Conservation (phyloP, 2,888 invertebrate species). For the Drosophila koepferae region DNA sequence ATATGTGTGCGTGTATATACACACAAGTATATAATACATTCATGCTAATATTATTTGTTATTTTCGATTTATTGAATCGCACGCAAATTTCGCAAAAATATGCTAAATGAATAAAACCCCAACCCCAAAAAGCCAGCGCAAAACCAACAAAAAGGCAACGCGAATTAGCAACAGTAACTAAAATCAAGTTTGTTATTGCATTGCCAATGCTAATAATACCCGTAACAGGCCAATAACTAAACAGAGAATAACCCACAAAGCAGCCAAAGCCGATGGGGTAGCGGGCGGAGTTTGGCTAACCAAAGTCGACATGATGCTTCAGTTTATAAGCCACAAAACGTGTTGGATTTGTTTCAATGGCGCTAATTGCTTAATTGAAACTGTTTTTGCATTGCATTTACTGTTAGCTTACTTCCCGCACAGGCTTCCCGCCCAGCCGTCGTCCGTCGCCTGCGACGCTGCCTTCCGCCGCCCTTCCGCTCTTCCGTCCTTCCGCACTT, state of each 20-base stretch:
- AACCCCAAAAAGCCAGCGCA: conserved; percentile 5
- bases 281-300: conserved; percentile 33
- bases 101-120: conserved; percentile 65
- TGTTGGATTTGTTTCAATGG: conserved; percentile 81
- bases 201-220: conserved; percentile 32
- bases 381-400: conserved; percentile 76
- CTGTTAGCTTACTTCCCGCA: conserved; percentile 37
- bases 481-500: neutral
- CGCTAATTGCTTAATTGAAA: conserved; percentile 81
- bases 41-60: conserved; percentile 62
- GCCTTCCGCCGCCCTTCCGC: neutral
- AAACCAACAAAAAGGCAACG: conserved; percentile 12
- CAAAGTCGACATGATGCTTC: conserved; percentile 74
- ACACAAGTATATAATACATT: conserved; percentile 16
- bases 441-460: neutral
- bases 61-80: conserved; percentile 62
- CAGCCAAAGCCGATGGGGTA: conserved; percentile 15
- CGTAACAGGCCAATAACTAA: conserved; percentile 39
- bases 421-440: neutral
- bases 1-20: conserved; percentile 8
- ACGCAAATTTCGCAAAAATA: conserved; percentile 71
- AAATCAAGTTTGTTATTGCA: conserved; percentile 39
- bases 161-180: conserved; percentile 70
- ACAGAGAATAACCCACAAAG: conserved; percentile 23
- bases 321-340: conserved; percentile 80